Evolutionary conservation across 1,140 invertebrate species (phyloP).

Genomic region (Drosophila busckii): DNA sequence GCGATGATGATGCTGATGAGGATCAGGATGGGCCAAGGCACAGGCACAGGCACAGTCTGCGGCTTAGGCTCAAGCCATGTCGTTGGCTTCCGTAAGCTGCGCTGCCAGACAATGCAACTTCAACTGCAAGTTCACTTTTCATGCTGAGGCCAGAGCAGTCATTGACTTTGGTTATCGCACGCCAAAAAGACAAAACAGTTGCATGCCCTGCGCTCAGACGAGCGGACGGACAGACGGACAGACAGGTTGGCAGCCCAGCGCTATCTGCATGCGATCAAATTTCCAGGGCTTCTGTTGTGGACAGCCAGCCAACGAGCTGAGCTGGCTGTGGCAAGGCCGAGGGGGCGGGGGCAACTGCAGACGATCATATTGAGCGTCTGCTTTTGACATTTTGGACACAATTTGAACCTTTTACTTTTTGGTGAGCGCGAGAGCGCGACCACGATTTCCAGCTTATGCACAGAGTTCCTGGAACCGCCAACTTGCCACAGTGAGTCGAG

Average conservation of each 20-base stretch:
- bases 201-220: slow-evolving; percentile 41
- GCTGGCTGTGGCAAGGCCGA: neutral
- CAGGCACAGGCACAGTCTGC: slow-evolving; percentile 11
- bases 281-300: slow-evolving; percentile 69
- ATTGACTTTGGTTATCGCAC: slow-evolving; percentile 74
- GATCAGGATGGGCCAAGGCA: slow-evolving; percentile 38
- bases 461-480: slow-evolving; percentile 53
- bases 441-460: slow-evolving; percentile 57
- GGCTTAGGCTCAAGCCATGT: slow-evolving; percentile 22
- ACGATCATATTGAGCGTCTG: slow-evolving; percentile 69
- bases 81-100: slow-evolving; percentile 46
- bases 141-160: slow-evolving; percentile 45
- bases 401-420: slow-evolving; percentile 73
- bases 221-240: slow-evolving; percentile 18
- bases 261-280: slow-evolving; percentile 77
- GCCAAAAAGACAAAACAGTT: slow-evolving; percentile 75
- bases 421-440: slow-evolving; percentile 28
- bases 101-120: slow-evolving; percentile 50
- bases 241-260: slow-evolving; percentile 32
- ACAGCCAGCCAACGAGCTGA: slow-evolving; percentile 5
- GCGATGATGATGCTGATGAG: slow-evolving; percentile 76
- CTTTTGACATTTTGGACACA: slow-evolving; percentile 77
- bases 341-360: neutral
- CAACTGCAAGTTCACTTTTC: slow-evolving; percentile 74
- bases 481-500: slow-evolving; percentile 19